phyloP scores from a whole-genome alignment of 1,140 invertebrate species.

The Leptinotarsa defecta region DNA sequence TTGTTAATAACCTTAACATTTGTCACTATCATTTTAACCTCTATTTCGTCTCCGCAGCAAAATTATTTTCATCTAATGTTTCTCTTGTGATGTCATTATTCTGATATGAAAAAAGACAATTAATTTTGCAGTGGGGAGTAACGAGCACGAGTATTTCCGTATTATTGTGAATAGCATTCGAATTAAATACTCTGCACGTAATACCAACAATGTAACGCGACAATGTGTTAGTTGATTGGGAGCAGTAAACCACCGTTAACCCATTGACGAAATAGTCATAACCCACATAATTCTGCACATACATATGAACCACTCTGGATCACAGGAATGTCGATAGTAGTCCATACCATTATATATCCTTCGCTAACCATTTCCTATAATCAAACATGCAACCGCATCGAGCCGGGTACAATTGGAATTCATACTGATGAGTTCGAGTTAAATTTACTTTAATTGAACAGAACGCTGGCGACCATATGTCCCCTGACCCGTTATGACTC shows the following conservation, averaged over 20 bases:
- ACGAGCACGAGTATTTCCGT: neutral
- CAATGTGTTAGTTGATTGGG: neutral
- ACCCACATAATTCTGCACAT: conserved; percentile 2
- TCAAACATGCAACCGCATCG: conserved; percentile 2
- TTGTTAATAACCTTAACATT: too few relatives aligned
- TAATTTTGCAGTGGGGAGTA: neutral
- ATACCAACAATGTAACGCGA: neutral
- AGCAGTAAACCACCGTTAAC: neutral
- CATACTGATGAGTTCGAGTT: neutral
- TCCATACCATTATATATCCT: neutral
- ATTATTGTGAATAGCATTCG: too few relatives aligned
- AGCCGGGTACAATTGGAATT: neutral
- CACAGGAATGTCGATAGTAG: conserved; percentile 5
- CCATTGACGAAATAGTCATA: neutral
- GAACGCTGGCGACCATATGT: neutral
- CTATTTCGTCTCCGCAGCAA: too few relatives aligned
- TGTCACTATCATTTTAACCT: too few relatives aligned
- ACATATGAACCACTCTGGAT: neutral
- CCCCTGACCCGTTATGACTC: too few relatives aligned
- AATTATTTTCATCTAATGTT: too few relatives aligned
- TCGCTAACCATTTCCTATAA: neutral
- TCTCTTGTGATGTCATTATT: too few relatives aligned
- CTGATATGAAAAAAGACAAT: neutral
- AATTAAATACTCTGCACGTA: too few relatives aligned
- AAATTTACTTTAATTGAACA: neutral